Evolutionary conservation across 2,113 vertebrate genomes (phyloP).

Genomic region (Python bivittatus): DNA sequence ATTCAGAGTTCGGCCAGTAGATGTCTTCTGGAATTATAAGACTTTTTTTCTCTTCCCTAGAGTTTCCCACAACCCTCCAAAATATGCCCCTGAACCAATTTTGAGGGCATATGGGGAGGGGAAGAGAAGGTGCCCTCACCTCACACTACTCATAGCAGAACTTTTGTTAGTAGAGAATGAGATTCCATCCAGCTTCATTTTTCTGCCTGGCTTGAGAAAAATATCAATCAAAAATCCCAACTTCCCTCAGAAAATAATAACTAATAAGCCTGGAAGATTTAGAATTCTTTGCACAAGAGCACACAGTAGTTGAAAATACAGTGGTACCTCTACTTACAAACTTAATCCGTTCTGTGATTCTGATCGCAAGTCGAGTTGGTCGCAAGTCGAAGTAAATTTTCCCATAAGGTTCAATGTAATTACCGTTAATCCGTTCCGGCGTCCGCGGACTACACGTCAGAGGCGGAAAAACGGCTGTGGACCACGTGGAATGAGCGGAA

Average conservation of each 20-base stretch:
- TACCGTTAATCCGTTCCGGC: too few relatives aligned
- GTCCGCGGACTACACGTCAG: too few relatives aligned
- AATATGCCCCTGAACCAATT: not conserved
- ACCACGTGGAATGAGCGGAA: too few relatives aligned
- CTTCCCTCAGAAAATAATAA: not conserved
- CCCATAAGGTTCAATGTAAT: too few relatives aligned
- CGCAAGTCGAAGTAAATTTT: too few relatives aligned
- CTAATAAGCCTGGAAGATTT: not conserved
- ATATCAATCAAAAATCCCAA: not conserved
- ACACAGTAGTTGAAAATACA: not conserved
- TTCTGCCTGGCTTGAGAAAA: not conserved
- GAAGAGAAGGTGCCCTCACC: not conserved
- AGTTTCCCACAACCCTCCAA: not conserved
- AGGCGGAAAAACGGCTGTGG: too few relatives aligned
- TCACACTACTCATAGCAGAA: not conserved
- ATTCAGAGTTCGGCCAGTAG: not conserved
- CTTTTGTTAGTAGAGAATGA: not conserved
- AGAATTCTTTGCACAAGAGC: not conserved
- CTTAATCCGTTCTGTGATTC: too few relatives aligned
- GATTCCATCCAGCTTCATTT: not conserved
- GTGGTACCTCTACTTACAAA: too few relatives aligned
- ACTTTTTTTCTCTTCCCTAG: not conserved
- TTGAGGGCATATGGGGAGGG: not conserved
- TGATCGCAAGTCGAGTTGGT: too few relatives aligned
- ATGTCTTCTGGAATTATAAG: not conserved